A percentile compares a stretch with the other conserved stretches of the same genome.
Conservation (phyloP, 2,113 vertebrate species). For the Bungarus multicinctus region DNA sequence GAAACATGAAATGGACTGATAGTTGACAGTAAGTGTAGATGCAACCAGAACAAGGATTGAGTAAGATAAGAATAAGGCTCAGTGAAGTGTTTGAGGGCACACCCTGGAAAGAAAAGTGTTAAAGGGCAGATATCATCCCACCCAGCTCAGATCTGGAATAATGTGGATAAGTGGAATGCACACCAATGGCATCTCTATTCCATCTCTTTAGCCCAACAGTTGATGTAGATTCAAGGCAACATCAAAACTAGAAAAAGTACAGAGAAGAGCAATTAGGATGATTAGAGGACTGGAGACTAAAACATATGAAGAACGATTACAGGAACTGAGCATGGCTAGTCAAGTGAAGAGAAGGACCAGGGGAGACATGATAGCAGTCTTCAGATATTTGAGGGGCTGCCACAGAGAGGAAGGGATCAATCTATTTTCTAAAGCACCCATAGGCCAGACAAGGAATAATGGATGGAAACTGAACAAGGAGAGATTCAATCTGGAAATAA, state of each 20-base stretch:
- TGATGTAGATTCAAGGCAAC: not conserved
- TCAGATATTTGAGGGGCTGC: too few species aligned
- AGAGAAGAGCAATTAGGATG: too few species aligned
- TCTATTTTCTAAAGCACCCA: too few species aligned
- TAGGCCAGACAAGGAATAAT: too few species aligned
- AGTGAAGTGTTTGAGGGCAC: not conserved
- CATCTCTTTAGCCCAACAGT: not conserved
- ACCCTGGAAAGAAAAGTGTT: not conserved
- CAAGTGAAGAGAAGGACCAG: too few species aligned
- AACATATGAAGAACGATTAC: too few species aligned
- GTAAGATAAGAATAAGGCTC: not conserved
- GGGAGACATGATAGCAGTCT: too few species aligned
- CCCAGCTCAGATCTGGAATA: not conserved
- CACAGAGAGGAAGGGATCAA: too few species aligned
- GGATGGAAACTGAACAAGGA: too few species aligned
- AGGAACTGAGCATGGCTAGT: too few species aligned
- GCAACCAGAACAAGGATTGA: not conserved
- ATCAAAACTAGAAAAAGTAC: not conserved
- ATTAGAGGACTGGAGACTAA: too few species aligned
- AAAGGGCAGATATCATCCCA: not conserved
- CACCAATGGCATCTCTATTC: not conserved
- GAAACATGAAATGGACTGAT: not conserved
- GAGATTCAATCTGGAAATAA: too few species aligned
- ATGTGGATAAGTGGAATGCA: not conserved
- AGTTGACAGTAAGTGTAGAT: not conserved